Percentiles rank a stretch among this genome's conserved stretches.
Evolutionary conservation across 2,888 invertebrate species (phyloP).

Genomic region (Cephus runcator): DNA sequence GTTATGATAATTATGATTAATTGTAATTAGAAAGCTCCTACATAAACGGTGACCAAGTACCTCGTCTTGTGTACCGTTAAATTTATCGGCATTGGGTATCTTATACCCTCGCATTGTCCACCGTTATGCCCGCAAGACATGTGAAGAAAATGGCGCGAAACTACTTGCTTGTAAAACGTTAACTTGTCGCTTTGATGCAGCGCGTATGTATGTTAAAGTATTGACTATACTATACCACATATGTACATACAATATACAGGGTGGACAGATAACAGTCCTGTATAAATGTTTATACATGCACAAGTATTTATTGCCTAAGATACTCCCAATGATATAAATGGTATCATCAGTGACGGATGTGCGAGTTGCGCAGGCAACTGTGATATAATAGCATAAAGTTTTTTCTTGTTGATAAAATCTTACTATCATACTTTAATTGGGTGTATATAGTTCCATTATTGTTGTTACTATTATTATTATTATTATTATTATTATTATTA

Average conservation of each 20-base stretch:
- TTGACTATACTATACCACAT: not conserved
- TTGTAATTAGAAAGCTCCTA: slow-evolving; percentile 6
- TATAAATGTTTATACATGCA: slow-evolving; percentile 25
- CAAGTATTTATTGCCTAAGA: slow-evolving; percentile 33
- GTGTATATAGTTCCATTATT: slow-evolving; percentile 29
- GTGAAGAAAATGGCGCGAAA: not conserved
- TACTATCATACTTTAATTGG: slow-evolving; percentile 28
- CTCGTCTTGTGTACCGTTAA: slow-evolving; percentile 3
- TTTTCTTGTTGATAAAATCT: slow-evolving; percentile 24
- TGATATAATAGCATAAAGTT: slow-evolving; percentile 57
- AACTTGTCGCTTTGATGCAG: slow-evolving; percentile 12
- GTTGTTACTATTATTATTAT: slow-evolving; percentile 14
- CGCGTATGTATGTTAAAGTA: not conserved
- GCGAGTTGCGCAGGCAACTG: slow-evolving; percentile 51
- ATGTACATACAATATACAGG: not conserved
- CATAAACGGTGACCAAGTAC: not conserved
- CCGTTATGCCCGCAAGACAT: not conserved
- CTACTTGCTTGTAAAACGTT: slow-evolving; percentile 15
- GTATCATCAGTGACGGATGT: slow-evolving; percentile 18
- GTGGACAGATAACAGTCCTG: not conserved
- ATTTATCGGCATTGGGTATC: slow-evolving; percentile 7
- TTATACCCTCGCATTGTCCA: slow-evolving; percentile 2
- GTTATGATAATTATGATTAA: not conserved
- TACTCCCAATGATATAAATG: slow-evolving; percentile 24
- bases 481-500: slow-evolving; percentile 5